Conservation (phyloP, 2,113 vertebrate species). For the Psittacus erithacus region DNA sequence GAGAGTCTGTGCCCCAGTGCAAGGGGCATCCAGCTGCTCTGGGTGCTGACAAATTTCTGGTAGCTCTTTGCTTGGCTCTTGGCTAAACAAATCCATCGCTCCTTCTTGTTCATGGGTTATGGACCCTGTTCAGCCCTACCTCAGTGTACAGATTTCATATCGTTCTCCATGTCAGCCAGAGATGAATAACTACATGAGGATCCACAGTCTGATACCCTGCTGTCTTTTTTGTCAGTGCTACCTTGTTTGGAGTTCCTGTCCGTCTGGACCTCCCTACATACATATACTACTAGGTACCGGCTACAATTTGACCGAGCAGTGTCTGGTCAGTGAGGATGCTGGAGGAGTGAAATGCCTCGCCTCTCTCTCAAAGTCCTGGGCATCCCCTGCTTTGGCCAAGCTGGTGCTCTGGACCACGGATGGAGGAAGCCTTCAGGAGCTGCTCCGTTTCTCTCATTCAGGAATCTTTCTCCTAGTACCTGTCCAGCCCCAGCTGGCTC, state of each 20-base stretch:
- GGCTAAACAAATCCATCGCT: constrained; percentile 35
- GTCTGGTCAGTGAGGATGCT: background rate
- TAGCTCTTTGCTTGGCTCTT: constrained; percentile 53
- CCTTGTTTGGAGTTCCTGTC: background rate
- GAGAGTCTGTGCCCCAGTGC: background rate
- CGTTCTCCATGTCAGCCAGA: background rate
- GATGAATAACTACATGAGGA: background rate
- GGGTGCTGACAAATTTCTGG: constrained; percentile 1
- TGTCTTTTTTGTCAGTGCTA: background rate
- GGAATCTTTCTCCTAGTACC: background rate
- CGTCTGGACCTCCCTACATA: background rate
- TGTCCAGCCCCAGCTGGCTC: background rate
- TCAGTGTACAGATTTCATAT: background rate
- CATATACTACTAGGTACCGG: background rate
- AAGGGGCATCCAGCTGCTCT: constrained; percentile 16
- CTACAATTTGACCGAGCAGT: background rate
- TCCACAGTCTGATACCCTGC: background rate
- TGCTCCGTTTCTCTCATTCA: background rate
- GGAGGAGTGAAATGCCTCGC: rapidly evolving
- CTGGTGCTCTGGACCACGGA: rapidly evolving
- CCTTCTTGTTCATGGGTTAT: constrained; percentile 19
- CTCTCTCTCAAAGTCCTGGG: background rate
- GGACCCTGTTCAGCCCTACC: background rate
- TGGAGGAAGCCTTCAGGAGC: background rate
- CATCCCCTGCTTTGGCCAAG: background rate